phyloP scores from a whole-genome alignment of 2,797 vertebrate genomes.

The Hozukius guyotensis region DNA sequence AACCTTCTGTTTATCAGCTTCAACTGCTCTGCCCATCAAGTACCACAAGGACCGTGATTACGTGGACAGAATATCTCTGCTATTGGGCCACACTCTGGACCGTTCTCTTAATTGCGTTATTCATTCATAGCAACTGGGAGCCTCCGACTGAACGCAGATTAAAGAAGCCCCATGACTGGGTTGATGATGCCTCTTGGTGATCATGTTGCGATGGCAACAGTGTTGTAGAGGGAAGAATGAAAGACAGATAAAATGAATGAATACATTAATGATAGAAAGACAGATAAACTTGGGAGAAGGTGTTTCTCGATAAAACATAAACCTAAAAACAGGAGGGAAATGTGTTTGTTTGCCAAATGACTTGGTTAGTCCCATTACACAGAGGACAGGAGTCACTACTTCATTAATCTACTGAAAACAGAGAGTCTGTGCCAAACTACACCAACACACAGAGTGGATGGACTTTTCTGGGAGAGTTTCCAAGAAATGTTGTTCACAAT shows the following conservation, averaged over 20 bases:
- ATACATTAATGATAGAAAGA: background rate
- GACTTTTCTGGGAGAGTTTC: conserved; percentile 8
- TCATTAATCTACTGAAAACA: conserved; percentile 16
- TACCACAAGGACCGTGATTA: background rate
- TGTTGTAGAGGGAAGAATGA: background rate
- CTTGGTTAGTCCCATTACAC: background rate
- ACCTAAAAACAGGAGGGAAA: background rate
- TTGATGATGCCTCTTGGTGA: background rate
- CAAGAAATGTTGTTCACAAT: background rate
- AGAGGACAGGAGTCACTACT: background rate
- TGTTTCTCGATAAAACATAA: background rate
- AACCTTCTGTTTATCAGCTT: conserved; percentile 13
- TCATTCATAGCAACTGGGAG: background rate
- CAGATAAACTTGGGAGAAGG: background rate
- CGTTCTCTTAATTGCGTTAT: background rate
- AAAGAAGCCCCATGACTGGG: background rate
- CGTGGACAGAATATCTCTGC: conserved; percentile 5
- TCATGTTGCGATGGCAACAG: conserved; percentile 26
- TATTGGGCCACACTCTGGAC: background rate
- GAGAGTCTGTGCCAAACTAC: background rate
- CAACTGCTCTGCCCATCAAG: background rate
- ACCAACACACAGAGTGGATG: background rate
- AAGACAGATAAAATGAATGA: background rate
- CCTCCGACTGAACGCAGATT: background rate
- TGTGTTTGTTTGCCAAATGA: background rate